These are phyloP conservation scores for Ormyrus thymus DNA, from an alignment of 2,888 invertebrate species.

Conservation along the genomic window DNA sequence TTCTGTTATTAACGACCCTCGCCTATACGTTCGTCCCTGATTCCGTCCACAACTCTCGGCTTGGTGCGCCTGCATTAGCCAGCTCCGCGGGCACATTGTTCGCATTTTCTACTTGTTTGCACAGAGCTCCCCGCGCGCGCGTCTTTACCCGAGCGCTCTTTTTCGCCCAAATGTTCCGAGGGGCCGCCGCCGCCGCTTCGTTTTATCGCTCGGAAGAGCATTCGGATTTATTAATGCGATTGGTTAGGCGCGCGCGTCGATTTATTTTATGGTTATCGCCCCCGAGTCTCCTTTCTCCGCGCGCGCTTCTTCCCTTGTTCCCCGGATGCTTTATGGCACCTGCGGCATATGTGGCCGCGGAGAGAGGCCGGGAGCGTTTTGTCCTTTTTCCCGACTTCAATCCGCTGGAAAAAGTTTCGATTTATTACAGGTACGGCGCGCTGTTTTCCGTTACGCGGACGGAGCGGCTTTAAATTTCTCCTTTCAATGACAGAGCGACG, in stretches of 20 bases:
- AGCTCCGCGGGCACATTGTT: slow-evolving; percentile 73
- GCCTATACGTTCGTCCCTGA: slow-evolving; percentile 26
- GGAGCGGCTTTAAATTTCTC: no score
- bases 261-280: slow-evolving; percentile 66
- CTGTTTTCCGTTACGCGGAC: no score
- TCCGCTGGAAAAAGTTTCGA: no score
- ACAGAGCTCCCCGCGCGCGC: slow-evolving; percentile 69
- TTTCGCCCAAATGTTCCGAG: slow-evolving; percentile 38
- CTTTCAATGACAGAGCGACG: no score
- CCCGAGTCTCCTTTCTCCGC: slow-evolving; percentile 1
- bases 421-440: no score
- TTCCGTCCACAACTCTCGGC: slow-evolving; percentile 36
- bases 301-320: slow-evolving; percentile 7
- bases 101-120: slow-evolving; percentile 74
- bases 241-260: slow-evolving; percentile 64
- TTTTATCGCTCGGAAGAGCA: slow-evolving; percentile 72
- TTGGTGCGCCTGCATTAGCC: slow-evolving; percentile 63
- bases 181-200: slow-evolving; percentile 58
- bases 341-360: slow-evolving; percentile 45
- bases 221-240: slow-evolving; percentile 70
- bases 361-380: not conserved
- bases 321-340: slow-evolving; percentile 41
- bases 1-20: slow-evolving; percentile 30
- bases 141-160: slow-evolving; percentile 60
- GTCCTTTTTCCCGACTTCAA: no score